Evolutionary conservation across 2,888 invertebrate species (phyloP), one percentile per base, ranked within the genome.

Genomic region (Heliconius sara): DNA sequence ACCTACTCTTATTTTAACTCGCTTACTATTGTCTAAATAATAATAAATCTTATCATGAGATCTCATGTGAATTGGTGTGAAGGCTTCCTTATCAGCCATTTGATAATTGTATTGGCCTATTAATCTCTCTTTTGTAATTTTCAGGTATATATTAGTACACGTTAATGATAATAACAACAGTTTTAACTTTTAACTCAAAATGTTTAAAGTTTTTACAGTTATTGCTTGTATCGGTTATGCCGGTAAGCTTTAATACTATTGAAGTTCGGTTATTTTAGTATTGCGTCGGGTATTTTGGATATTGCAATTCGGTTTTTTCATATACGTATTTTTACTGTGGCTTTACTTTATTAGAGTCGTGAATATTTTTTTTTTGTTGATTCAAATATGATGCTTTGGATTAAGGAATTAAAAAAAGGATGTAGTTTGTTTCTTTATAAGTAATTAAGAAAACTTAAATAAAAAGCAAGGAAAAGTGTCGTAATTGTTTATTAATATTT

Each of bases 31-130:
- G 60, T 63, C 57, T 60, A 74, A 60, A 75, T 47, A 63, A 57
- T 30, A 71, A 78, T 83, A 81, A 80, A 75, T 79, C 65, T 81
- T 82, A 83, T 83, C 81, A 82, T 34, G 72, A 66, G 22, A 75
- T 75, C 75, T 75, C 22, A 66, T 66, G 22, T 65, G 88, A 87
- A 91, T 88, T 89, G 87, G 88, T 90, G 91, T 92, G 91, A 94
- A 94, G 94, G 94, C 87, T 83, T 79, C 84, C 81, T 88, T 91
- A 93, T 93, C 93, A 89, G 89, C 86, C 90, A 88, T 89, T 84
- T 85, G 86, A 86, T 89, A 88, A 87, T 90, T 87, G 84, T 90
- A 84, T 91, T 91, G 91, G 91, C 91, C 90, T 86, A 91, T 89
- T 92, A 91, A 87, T 89, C 84, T 83, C 85, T 86, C 89, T 92